These are phyloP conservation scores for Carollia perspicillata DNA, from an alignment of 2,113 vertebrate genomes.

Conservation along the genomic window DNA sequence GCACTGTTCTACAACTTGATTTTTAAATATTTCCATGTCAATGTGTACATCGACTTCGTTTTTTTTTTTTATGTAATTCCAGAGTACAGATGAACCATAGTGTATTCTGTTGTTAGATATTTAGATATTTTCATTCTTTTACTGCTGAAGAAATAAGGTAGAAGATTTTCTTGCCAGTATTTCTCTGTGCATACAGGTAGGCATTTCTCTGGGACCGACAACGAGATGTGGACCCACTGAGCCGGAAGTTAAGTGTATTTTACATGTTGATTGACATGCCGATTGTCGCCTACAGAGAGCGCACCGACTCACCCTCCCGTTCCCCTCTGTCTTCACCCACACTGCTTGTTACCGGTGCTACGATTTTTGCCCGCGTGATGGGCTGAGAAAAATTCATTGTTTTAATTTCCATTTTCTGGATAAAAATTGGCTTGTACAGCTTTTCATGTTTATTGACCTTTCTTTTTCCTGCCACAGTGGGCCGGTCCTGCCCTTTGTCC, in stretches of 20 bases:
- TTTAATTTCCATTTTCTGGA: background rate
- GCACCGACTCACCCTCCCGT: accelerated
- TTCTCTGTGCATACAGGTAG: background rate
- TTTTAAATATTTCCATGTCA: background rate
- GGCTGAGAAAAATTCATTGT: background rate
- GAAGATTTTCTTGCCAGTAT: background rate
- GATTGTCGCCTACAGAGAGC: background rate
- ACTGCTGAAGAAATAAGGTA: background rate
- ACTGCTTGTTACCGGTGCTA: background rate
- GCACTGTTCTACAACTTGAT: background rate
- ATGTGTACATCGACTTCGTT: background rate
- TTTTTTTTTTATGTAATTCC: background rate
- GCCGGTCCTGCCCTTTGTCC: background rate
- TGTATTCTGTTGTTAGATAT: background rate
- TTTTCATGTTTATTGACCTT: background rate
- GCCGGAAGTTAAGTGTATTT: background rate
- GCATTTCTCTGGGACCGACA: background rate
- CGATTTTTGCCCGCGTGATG: background rate
- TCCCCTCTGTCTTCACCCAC: background rate
- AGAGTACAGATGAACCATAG: background rate
- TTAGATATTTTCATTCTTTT: background rate
- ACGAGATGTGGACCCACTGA: background rate
- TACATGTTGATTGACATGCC: background rate
- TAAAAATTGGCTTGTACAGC: background rate
- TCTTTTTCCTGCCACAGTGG: background rate